phyloP scores from a whole-genome alignment of 1,140 invertebrate species.

The Pinna nobilis region DNA sequence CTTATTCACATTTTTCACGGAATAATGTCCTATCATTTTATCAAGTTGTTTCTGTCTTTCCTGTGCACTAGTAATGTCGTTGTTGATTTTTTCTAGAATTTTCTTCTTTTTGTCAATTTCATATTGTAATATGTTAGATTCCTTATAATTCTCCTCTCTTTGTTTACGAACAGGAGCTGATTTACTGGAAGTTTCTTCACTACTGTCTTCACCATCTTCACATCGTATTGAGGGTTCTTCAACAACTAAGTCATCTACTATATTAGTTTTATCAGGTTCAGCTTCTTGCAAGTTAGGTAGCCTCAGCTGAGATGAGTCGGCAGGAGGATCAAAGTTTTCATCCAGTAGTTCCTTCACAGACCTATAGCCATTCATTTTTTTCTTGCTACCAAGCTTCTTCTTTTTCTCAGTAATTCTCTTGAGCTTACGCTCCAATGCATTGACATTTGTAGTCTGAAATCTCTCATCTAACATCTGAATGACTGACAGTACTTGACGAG shows the following conservation, averaged over 20 bases:
- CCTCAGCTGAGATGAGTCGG: not conserved
- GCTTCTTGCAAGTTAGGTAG: not conserved
- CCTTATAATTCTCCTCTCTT: not conserved
- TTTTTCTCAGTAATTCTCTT: not conserved
- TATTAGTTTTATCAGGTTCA: not conserved
- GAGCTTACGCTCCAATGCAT: not conserved
- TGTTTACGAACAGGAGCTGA: not conserved
- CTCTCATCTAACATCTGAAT: not conserved
- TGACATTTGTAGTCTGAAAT: not conserved
- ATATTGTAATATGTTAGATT: not conserved
- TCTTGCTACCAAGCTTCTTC: not conserved
- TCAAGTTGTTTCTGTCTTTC: not conserved
- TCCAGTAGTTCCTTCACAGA: not conserved
- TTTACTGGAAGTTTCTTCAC: not conserved
- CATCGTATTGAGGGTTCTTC: not conserved
- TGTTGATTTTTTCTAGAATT: not conserved
- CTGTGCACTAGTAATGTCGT: not conserved
- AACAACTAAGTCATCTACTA: not conserved
- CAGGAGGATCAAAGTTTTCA: not conserved
- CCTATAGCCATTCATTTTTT: not conserved
- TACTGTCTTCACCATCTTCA: not conserved
- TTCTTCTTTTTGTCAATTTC: conserved; percentile 13
- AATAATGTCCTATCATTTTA: conserved; percentile 21
- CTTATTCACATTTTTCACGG: conserved; percentile 36
- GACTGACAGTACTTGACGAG: not conserved